Conservation (phyloP, 2,888 invertebrate species). For the Caenorhabditis uteleia region DNA sequence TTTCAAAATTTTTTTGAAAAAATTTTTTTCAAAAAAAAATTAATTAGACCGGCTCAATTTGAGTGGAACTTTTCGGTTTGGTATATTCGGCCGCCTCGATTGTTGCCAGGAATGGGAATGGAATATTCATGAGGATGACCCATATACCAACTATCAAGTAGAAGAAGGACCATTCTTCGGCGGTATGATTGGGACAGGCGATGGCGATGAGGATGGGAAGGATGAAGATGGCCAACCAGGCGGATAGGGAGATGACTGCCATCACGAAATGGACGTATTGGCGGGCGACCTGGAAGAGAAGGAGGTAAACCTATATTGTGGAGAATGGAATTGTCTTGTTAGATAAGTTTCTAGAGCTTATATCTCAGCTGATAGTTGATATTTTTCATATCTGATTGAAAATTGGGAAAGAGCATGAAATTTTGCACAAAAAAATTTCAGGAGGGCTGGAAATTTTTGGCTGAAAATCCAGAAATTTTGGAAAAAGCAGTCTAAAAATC, state of each 20-base stretch:
- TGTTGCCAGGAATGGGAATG: slow-evolving; percentile 39
- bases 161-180: slow-evolving; percentile 42
- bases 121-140: slow-evolving; percentile 35
- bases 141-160: slow-evolving; percentile 35
- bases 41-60: too few relatives aligned
- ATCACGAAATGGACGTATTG: slow-evolving; percentile 40
- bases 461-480: neutral
- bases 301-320: too few relatives aligned
- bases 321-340: neutral
- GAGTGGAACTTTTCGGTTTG: too few relatives aligned
- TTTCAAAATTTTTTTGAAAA: too few relatives aligned
- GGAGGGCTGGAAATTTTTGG: neutral
- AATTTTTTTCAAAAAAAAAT: too few relatives aligned
- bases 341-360: too few relatives aligned
- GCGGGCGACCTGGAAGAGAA: slow-evolving; percentile 35
- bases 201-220: slow-evolving; percentile 45
- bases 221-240: slow-evolving; percentile 39
- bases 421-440: neutral
- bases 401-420: slow-evolving; percentile 3
- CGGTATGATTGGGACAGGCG: slow-evolving; percentile 41
- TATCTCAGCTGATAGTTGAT: too few relatives aligned
- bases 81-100: slow-evolving; percentile 43
- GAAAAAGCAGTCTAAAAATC: too few relatives aligned
- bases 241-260: slow-evolving; percentile 34
- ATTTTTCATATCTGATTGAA: neutral